A percentile compares a stretch with the other conserved stretches of the same genome.
These are phyloP conservation scores for Chrysogorgia sp. DNA, from an alignment of 92 coral and sea anemone genomes.

Conservation along the genomic window DNA sequence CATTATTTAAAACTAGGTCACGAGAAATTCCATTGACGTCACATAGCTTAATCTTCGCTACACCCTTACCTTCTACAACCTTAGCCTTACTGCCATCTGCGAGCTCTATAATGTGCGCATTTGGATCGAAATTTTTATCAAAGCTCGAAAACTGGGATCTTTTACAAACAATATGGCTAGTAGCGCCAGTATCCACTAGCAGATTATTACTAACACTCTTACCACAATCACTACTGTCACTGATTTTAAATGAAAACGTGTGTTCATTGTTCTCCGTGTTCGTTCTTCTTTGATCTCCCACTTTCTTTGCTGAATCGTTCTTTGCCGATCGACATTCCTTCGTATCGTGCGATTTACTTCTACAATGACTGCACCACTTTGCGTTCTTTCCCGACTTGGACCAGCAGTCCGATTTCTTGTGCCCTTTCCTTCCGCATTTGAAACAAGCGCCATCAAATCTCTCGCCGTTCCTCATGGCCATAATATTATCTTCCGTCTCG, in stretches of 20 bases:
- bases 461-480: conserved; percentile 47
- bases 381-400: conserved; percentile 4
- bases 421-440: conserved; percentile 11
- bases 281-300: conserved; percentile 29
- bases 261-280: conserved; percentile 30
- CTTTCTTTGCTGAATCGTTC: conserved; percentile 21
- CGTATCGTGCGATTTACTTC: conserved; percentile 8
- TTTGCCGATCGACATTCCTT: conserved; percentile 11
- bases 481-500: too few species aligned
- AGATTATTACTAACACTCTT: conserved; percentile 20
- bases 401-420: conserved; percentile 11
- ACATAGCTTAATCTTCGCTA: conserved; percentile 51
- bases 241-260: conserved; percentile 5
- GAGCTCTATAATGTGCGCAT: conserved; percentile 56
- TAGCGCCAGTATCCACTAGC: conserved; percentile 59
- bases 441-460: conserved; percentile 33
- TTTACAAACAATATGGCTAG: conserved; percentile 52
- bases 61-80: conserved; percentile 49
- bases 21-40: conserved; percentile 55
- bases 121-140: conserved; percentile 44
- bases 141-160: conserved; percentile 46
- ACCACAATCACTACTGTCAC: not conserved
- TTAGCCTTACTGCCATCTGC: conserved; percentile 63
- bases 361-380: conserved; percentile 20
- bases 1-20: conserved; percentile 40